These are phyloP conservation scores for Macrotis lagotis DNA, from an alignment of 2,113 vertebrate genomes.

Conservation along the genomic window DNA sequence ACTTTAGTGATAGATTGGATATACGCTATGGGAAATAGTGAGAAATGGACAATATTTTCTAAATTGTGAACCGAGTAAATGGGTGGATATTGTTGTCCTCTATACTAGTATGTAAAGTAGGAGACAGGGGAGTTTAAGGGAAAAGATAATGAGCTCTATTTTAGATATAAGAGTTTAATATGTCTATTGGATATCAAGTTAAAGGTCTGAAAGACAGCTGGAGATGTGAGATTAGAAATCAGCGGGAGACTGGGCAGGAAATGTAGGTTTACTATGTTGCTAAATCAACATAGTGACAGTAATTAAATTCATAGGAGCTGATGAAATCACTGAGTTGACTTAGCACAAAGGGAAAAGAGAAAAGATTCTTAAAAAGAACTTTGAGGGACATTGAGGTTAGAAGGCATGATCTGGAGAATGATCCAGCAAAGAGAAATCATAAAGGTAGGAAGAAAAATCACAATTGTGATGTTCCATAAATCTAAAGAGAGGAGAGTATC, in stretches of 20 bases:
- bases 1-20: not conserved
- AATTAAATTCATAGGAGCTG: not conserved
- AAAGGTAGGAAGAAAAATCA: not conserved
- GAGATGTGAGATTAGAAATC: not conserved
- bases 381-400: not conserved
- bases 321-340: not conserved
- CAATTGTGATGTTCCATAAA: not conserved
- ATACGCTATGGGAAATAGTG: not conserved
- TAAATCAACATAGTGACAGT: not conserved
- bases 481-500: not conserved
- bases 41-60: not conserved
- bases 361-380: not conserved
- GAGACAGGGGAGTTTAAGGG: not conserved
- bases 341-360: not conserved
- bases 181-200: not conserved
- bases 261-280: not conserved
- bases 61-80: not conserved
- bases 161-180: not conserved
- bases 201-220: not conserved
- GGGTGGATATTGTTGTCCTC: not conserved
- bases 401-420: not conserved
- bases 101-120: not conserved
- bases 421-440: not conserved
- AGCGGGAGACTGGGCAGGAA: not conserved
- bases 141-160: not conserved